Percentiles rank a stretch among this genome's conserved stretches.
Conservation (phyloP, 1,140 invertebrate species). For the Drosophila rhopaloa region DNA sequence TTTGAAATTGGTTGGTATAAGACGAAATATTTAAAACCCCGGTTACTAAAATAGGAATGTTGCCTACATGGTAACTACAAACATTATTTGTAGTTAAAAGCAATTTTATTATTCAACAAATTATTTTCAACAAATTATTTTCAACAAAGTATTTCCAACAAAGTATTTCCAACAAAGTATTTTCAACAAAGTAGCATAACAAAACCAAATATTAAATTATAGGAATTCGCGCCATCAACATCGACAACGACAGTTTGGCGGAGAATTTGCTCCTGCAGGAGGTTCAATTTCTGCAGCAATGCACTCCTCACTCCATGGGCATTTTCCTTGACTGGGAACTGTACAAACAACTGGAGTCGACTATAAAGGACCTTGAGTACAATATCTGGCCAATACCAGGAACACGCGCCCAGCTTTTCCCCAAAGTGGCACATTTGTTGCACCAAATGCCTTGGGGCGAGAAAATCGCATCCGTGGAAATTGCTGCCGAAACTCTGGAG, state of each 20-base stretch:
- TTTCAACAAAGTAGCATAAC: too few relatives aligned
- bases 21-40: too few relatives aligned
- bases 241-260: conserved; percentile 57
- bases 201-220: too few relatives aligned
- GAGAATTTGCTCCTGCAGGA: conserved; percentile 79
- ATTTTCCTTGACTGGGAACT: conserved; percentile 76
- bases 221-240: conserved; percentile 72
- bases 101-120: too few relatives aligned
- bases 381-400: conserved; percentile 82
- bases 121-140: too few relatives aligned
- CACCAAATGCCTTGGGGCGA: conserved; percentile 83
- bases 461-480: conserved; percentile 81
- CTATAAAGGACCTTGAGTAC: conserved; percentile 76
- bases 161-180: too few relatives aligned
- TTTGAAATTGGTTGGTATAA: conserved; percentile 75
- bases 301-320: conserved; percentile 69
- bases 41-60: too few relatives aligned
- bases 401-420: conserved; percentile 61
- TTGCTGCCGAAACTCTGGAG: conserved; percentile 71
- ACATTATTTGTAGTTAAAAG: too few relatives aligned
- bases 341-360: conserved; percentile 60
- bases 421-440: conserved; percentile 77
- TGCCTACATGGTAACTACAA: too few relatives aligned
- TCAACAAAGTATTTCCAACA: too few relatives aligned
- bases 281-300: conserved; percentile 79